Percentiles rank a stretch among this genome's conserved stretches.
Evolutionary conservation across 2,113 vertebrate species (phyloP).

Genomic region (Zeus faber): DNA sequence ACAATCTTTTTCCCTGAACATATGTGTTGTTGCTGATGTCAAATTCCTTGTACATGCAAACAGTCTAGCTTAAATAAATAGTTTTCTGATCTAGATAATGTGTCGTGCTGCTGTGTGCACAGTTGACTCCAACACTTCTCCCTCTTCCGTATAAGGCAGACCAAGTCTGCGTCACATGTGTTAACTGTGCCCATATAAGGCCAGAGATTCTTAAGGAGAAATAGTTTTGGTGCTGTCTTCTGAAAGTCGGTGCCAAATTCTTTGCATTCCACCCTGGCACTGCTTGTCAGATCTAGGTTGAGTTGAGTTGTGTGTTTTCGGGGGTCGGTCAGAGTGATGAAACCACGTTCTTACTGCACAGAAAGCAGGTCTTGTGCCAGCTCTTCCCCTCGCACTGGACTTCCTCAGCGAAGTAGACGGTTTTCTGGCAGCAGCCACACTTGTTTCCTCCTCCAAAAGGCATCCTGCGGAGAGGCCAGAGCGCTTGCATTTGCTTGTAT

Average conservation of each 20-base stretch:
- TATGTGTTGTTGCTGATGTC: no score
- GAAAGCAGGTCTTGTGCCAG: slow-evolving; percentile 94
- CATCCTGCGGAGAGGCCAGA: slow-evolving; percentile 56
- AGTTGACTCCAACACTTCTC: slow-evolving; percentile 32
- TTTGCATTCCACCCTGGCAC: slow-evolving; percentile 40
- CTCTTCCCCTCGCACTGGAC: slow-evolving; percentile 93
- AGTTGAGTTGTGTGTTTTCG: no score
- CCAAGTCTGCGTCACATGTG: slow-evolving; percentile 44
- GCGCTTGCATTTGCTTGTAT: no score
- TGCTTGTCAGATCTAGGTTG: slow-evolving; percentile 17
- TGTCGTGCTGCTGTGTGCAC: neutral
- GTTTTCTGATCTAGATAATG: no score
- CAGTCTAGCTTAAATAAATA: no score
- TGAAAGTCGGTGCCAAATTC: slow-evolving; percentile 41
- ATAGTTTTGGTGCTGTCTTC: slow-evolving; percentile 44
- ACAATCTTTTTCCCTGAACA: no score
- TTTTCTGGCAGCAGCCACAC: slow-evolving; percentile 86
- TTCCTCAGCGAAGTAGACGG: slow-evolving; percentile 93
- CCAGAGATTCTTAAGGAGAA: slow-evolving; percentile 18
- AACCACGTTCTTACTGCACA: slow-evolving; percentile 88
- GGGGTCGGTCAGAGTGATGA: no score
- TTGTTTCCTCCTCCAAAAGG: slow-evolving; percentile 89
- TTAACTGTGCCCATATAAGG: slow-evolving; percentile 61
- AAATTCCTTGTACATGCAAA: no score
- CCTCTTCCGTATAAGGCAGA: slow-evolving; percentile 59